Evolutionary conservation across 2,888 invertebrate species (phyloP).

Genomic region (Sthenelais limicola): DNA sequence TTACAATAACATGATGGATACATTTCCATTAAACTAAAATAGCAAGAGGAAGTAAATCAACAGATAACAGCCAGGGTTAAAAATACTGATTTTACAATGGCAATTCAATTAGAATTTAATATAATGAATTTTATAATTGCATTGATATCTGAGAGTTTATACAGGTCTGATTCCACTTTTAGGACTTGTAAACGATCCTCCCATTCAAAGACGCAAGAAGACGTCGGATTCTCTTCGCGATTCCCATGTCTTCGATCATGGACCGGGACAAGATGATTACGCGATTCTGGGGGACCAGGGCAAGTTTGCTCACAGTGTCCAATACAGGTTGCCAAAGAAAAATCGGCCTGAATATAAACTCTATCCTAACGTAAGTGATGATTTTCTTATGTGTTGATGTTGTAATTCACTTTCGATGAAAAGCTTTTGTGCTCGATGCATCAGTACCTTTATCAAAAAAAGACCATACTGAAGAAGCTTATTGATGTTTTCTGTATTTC

Average conservation of each 20-base stretch:
- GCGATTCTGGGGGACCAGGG: constrained; percentile 67
- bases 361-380: not conserved
- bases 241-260: too few species aligned
- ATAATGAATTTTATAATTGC: too few species aligned
- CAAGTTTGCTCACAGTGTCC: constrained; percentile 65
- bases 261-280: constrained; percentile 57
- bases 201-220: not conserved
- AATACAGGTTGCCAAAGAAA: constrained; percentile 55
- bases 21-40: too few species aligned
- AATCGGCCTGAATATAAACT: not conserved
- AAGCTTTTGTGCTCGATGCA: not conserved
- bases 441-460: too few species aligned
- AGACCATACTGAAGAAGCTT: too few species aligned
- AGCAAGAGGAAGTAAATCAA: too few species aligned
- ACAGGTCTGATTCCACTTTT: not conserved
- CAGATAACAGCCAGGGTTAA: too few species aligned
- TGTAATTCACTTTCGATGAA: not conserved
- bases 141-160: not conserved
- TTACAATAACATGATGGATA: too few species aligned
- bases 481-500: too few species aligned
- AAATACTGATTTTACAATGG: too few species aligned
- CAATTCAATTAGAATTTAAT: too few species aligned
- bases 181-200: constrained; percentile 1
- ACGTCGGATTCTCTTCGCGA: too few species aligned
- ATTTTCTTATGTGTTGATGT: not conserved